Evolutionary conservation across 2,888 invertebrate species (phyloP), one percentile per base, ranked within the genome.

Genomic region (Perdita meconis): DNA sequence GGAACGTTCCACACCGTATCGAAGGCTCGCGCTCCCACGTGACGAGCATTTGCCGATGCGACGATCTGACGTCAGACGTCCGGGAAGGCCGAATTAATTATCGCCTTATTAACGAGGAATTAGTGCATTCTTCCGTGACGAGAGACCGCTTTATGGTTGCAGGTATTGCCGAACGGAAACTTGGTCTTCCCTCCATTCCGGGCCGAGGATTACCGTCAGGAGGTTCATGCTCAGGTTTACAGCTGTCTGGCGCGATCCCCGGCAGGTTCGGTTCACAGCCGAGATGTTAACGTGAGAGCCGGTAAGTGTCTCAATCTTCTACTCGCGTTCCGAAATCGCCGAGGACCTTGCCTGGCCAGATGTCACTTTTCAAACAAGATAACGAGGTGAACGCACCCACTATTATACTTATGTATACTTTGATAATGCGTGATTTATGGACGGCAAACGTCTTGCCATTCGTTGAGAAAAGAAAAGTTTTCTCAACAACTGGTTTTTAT

Each of bases 121-220:
- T 66, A 56, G 50, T 36, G n/a, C 40, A 22, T 36, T 4, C 10
- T 12, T 61, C 40, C 0, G 10, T 8, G 5, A 70, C 34, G 24
- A 57, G 47, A 53, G 40, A 53, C 40, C n/a, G 3, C 10, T 16
- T n/a, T 38, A 6, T 5, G 19, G 22, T 22, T 3, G n/a, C 91
- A 96, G 95, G 96, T 97, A 72, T 93, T 97, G 88, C 96, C 97
- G 68, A 98, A 98, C 93, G 98, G 98, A 90, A 98, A 98, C 91
- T 94, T 98, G 88, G 96, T 97, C 63, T 98, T 98, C 92, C 97
- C 97, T 75, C 98, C 98, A 40, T 98, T 98, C 95, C 95, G 98
- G 74, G 97, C 97, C 63, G 97, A 97, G 92, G 97, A 97, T 92
- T 98, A 98, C 91, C 95, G 97, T 53, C 97, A 98, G 93, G 97